Base-by-base conservation (phyloP, 2,888 invertebrate genomes). In the Stenodera caucasica region DNA sequence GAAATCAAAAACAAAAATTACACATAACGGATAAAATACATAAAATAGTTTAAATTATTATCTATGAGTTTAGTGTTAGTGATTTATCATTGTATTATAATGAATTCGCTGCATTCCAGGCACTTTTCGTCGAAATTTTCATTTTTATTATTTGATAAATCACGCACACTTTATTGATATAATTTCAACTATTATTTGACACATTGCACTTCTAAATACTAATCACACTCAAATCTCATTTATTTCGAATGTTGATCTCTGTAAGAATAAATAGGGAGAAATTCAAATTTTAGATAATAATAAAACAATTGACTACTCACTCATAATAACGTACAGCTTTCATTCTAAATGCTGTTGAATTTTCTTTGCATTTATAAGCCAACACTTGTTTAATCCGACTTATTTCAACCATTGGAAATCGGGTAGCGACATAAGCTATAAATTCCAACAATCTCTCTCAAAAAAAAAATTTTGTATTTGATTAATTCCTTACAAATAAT, bases 321-420 rank as follows among this genome's bases (percentile, higher is more conserved):
- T 78, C 77, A 65, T 78, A 80, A 72, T 85, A 89, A 82, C 89
- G 85, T 75, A 89, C 87, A 52, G 88, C 88, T 78, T 89, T 85
- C 88, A 89, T 89, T 79, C 88, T 82, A 63, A 89, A 86, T 69
- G 89, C 89, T 52, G 89, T 89, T 71, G 89, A 89, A 81, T 89
- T 89, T 79, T 90, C 90, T 82, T 90, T 90, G 80, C 90, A 90
- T 81, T 90, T 90, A 81, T 90, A 90, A 26, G 90, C 90, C 70
- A 90, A 82, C 70, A 90, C 89, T 80, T 90, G 90, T 79, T 90
- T 90, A 78, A 90, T 89, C 75, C 89, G 83, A 81, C 88, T 88
- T 75, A 89, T 88, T 80, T 89, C 89, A 21, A 89, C 87, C 76
- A 87, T 85, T 33, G 90, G 90, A 82, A 90, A 90, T 76, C 88